A percentile compares a stretch with the other conserved stretches of the same genome.
Conservation (phyloP, 2,888 invertebrate genomes). For the Ochropacha duplaris region DNA sequence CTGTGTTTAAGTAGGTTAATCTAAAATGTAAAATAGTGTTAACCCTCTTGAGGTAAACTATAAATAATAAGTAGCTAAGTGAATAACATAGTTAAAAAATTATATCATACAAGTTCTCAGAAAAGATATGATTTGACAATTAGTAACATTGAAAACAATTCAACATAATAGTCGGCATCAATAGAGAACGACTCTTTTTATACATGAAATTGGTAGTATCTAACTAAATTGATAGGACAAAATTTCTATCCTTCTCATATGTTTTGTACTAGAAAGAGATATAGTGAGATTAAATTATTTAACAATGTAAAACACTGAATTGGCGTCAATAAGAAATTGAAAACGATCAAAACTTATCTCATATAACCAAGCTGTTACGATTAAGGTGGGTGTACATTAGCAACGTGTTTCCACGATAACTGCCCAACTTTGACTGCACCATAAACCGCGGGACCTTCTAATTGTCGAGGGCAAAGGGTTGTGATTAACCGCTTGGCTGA, state of each 20-base stretch:
- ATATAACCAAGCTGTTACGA: slow-evolving; percentile 24
- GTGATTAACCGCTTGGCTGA: slow-evolving; percentile 12
- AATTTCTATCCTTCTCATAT: no score
- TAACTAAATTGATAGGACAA: no score
- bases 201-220: no score
- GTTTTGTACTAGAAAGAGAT: no score
- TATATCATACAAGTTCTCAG: no score
- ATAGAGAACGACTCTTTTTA: no score
- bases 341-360: slow-evolving; percentile 15
- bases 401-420: slow-evolving; percentile 23
- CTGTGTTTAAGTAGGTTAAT: background rate
- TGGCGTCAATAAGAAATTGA: background rate
- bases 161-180: no score
- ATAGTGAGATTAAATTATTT: no score
- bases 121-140: no score
- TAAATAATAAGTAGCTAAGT: background rate
- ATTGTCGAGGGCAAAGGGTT: slow-evolving; percentile 9
- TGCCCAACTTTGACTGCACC: slow-evolving; percentile 26
- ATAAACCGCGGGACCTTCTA: slow-evolving; percentile 18
- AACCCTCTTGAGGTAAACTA: background rate
- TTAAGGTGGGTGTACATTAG: slow-evolving; percentile 17
- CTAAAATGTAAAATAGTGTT: background rate
- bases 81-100: no score
- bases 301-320: no score
- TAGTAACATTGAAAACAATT: no score